Evolutionary conservation across 2,797 vertebrate genomes (phyloP).

Genomic region (Intellagama lesueurii): DNA sequence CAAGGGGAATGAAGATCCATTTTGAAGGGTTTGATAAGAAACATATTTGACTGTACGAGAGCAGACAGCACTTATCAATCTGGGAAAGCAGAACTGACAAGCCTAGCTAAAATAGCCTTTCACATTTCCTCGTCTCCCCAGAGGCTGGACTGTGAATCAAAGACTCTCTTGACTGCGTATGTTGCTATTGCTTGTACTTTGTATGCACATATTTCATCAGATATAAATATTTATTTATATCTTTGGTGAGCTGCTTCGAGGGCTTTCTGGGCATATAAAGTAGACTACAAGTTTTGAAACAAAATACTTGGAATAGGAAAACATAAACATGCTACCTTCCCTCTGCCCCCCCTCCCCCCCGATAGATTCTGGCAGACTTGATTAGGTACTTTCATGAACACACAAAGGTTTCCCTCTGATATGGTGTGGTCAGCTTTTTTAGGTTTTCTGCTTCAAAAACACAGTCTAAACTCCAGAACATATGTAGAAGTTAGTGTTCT

Average conservation of each 20-base stretch:
- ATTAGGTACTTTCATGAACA: too few species aligned
- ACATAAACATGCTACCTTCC: background rate
- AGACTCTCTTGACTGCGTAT: background rate
- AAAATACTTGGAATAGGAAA: background rate
- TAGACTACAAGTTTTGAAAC: background rate
- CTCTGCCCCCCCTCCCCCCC: too few species aligned
- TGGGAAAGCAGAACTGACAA: conserved; percentile 24
- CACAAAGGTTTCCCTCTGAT: too few species aligned
- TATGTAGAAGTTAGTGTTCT: background rate
- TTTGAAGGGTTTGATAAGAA: conserved; percentile 24
- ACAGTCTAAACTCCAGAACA: background rate
- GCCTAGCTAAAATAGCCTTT: conserved; percentile 12
- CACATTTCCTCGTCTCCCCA: background rate
- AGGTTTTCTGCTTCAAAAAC: background rate
- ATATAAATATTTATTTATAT: background rate
- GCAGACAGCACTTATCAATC: conserved; percentile 12
- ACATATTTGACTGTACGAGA: conserved; percentile 12
- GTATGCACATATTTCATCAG: background rate
- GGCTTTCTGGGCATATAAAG: too few species aligned
- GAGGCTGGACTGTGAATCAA: conserved; percentile 5
- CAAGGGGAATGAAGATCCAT: conserved; percentile 1
- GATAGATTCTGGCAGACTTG: background rate
- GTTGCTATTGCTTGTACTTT: background rate
- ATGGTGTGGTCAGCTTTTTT: too few species aligned
- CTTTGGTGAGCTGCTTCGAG: background rate